Evolutionary conservation across 2,888 invertebrate genomes (phyloP), one percentile per base, ranked within the genome.

Genomic region (Sinopyrophorus schimmeli): DNA sequence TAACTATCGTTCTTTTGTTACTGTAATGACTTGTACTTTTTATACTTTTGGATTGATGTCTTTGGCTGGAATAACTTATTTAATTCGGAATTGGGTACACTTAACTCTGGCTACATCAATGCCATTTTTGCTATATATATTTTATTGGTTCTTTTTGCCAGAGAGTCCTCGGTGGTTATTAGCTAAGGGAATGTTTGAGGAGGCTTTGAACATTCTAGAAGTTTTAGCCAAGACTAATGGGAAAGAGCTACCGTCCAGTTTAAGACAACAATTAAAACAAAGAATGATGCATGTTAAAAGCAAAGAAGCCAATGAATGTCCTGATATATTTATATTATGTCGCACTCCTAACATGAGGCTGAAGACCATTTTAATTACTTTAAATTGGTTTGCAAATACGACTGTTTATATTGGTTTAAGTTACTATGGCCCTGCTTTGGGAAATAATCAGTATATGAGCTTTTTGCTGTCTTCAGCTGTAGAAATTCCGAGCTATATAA

Each of bases 361-460:
- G 7, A 94, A 92, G 73, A 93, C 93, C 0, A 81, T 83, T 57
- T 74, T 92, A 39, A 91, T 92, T 40, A 92, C 92, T 1, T 72
- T 92, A 12, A 92, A 90, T 70, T 92, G 92, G 92, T 92, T 94
- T 69, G 92, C 92, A 34, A 93, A 91, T 62, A 91, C 92, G 66
- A 92, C 89, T 71, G 93, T 93, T 1, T 94, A 94, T 67, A 87
- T 94, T 10, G 94, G 94, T 0, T 77, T 94, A 23, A 92, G 92
- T 59, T 92, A 93, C 67, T 94, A 94, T 63, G 92, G 92, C 0
- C 92, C 93, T 5, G 87, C 91, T 1, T 77, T 94, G 39, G 93
- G 93, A 5, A 87, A 80, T 63, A 89, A 92, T 70, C 88, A 92
- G 63, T 92, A 93, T 72, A 78, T 93, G 63, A 92, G 92, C 65